These are phyloP conservation scores for Diaperis boleti DNA, from an alignment of 2,888 invertebrate species.

Conservation along the genomic window DNA sequence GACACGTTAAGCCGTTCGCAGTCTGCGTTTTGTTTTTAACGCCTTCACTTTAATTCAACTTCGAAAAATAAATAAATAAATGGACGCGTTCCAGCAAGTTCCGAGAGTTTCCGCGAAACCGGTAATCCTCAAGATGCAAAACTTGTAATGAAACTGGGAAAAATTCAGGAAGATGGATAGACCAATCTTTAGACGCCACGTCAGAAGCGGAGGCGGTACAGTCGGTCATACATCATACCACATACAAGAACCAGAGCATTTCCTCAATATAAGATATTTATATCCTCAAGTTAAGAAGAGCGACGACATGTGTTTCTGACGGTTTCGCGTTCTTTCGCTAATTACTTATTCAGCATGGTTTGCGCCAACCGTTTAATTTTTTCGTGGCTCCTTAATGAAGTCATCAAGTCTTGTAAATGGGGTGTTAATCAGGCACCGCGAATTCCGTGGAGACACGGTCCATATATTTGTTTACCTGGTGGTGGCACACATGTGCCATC, in stretches of 20 bases:
- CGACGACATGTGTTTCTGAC: conserved; percentile 52
- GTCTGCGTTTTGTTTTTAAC: neutral
- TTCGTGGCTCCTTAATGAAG: conserved; percentile 47
- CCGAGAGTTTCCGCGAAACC: conserved; percentile 1
- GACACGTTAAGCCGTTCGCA: neutral
- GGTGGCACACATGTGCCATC: conserved; percentile 41
- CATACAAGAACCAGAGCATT: conserved; percentile 52
- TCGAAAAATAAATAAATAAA: neutral
- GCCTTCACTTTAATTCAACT: too few relatives aligned
- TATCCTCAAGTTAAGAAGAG: conserved; percentile 52
- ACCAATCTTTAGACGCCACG: conserved; percentile 57
- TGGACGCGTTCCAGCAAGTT: neutral
- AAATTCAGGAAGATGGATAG: conserved; percentile 58
- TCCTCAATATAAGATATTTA: conserved; percentile 56
- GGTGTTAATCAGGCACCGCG: conserved; percentile 53
- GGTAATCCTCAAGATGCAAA: conserved; percentile 42
- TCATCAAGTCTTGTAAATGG: conserved; percentile 39
- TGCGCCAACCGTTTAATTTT: conserved; percentile 28
- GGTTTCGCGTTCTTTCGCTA: conserved; percentile 19
- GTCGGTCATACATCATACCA: conserved; percentile 52
- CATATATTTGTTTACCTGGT: conserved; percentile 39
- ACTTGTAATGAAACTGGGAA: conserved; percentile 56
- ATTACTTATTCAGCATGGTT: conserved; percentile 17
- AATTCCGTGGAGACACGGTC: conserved; percentile 25
- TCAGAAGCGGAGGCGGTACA: conserved; percentile 46